Conservation (phyloP, 2,888 invertebrate species). For the Ormyrus thymus region DNA sequence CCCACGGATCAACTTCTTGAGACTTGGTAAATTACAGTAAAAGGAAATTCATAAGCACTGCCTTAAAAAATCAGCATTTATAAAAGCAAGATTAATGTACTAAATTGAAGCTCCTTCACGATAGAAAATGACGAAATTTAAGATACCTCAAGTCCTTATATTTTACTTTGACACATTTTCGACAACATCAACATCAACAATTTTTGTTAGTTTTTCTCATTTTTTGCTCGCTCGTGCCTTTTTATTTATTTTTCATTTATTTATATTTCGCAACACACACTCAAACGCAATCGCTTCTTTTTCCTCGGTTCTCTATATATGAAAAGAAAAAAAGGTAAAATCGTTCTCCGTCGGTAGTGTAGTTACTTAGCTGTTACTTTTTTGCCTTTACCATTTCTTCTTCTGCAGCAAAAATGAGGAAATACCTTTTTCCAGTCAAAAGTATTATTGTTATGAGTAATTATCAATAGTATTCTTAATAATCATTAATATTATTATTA, state of each 20-base stretch:
- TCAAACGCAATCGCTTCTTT: slow-evolving; percentile 32
- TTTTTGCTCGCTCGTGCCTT: slow-evolving; percentile 41
- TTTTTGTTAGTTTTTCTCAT: slow-evolving; percentile 59
- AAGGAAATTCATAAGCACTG: not conserved
- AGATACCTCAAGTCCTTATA: slow-evolving; percentile 70
- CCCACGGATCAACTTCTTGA: not conserved
- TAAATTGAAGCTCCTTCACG: not conserved
- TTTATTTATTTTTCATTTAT: slow-evolving; percentile 40
- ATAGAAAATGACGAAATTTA: slow-evolving; percentile 47
- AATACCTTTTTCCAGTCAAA: slow-evolving; percentile 27
- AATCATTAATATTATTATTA: slow-evolving; percentile 32
- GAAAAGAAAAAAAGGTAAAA: slow-evolving; percentile 19
- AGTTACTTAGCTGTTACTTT: not conserved
- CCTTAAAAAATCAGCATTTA: slow-evolving; percentile 4
- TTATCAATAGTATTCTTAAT: slow-evolving; percentile 42
- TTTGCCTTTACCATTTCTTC: slow-evolving; percentile 20
- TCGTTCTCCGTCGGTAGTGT: not conserved
- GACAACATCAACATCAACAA: slow-evolving; percentile 71
- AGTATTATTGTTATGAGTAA: slow-evolving; percentile 43
- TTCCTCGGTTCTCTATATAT: slow-evolving; percentile 13
- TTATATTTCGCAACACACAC: slow-evolving; percentile 35
- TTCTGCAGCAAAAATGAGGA: slow-evolving; percentile 33
- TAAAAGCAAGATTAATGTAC: not conserved
- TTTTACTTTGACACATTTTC: slow-evolving; percentile 73
- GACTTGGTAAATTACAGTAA: not conserved